Conservation (phyloP, 2,888 invertebrate genomes). For the Athalia cordata region DNA sequence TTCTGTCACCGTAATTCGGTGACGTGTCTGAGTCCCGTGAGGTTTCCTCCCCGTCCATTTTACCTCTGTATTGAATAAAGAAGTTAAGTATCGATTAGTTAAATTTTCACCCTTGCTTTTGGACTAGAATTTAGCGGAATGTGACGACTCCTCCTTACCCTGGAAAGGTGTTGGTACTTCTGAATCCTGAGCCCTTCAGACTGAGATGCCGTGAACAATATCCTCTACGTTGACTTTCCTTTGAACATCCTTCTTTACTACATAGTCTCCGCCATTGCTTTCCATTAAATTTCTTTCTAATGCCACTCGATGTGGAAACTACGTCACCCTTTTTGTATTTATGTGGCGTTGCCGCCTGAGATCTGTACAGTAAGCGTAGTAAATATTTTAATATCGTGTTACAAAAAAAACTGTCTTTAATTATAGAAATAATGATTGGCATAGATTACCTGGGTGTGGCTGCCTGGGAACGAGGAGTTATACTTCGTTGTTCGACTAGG, state of each 20-base stretch:
- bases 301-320: conserved; percentile 94
- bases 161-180: conserved; percentile 66
- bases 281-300: conserved; percentile 99
- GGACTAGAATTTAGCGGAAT: background rate
- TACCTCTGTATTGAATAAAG: conserved; percentile 70
- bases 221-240: conserved; percentile 97
- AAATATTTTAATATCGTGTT: conserved; percentile 1
- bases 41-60: conserved; percentile 89
- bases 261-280: conserved; percentile 99
- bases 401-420: background rate
- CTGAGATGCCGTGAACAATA: conserved; percentile 98
- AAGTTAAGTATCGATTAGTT: conserved; percentile 1
- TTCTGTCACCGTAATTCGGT: conserved; percentile 84
- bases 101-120: background rate
- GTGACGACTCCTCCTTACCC: conserved; percentile 56
- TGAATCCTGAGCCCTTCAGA: conserved; percentile 81
- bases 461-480: conserved; percentile 92
- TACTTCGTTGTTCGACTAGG: conserved; percentile 85
- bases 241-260: conserved; percentile 95
- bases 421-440: too few relatives aligned
- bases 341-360: conserved; percentile 95
- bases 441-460: conserved; percentile 86
- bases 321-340: conserved; percentile 99
- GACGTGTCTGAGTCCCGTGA: conserved; percentile 93
- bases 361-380: conserved; percentile 73